A percentile compares a stretch with the other conserved stretches of the same genome.
Conservation (phyloP, 23 tunicate species). For the Corella eumyota region DNA sequence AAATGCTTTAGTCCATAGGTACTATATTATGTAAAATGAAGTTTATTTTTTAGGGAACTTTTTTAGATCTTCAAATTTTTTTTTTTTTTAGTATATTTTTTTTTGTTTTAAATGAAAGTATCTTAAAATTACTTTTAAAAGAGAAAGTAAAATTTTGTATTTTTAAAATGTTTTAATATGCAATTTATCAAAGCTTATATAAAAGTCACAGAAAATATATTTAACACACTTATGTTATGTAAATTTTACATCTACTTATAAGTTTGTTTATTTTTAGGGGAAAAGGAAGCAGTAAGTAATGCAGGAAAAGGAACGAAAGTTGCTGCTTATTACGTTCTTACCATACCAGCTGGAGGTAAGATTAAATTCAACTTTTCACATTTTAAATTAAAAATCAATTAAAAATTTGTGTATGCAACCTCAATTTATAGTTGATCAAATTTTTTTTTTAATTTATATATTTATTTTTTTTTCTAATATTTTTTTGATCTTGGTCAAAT, state of each 20-base stretch:
- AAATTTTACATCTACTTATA: too few species aligned
- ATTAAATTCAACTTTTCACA: neutral
- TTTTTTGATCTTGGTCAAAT: neutral
- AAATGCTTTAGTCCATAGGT: neutral
- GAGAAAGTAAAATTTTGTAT: too few species aligned
- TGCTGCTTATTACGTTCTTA: conserved; percentile 63
- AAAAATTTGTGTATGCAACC: too few species aligned
- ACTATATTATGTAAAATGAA: neutral
- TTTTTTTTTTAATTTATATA: neutral
- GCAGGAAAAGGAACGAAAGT: conserved; percentile 67
- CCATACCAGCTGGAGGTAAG: conserved; percentile 72
- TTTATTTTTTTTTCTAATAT: neutral
- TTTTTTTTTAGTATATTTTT: too few species aligned
- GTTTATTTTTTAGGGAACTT: neutral
- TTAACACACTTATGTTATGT: too few species aligned
- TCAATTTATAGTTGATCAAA: too few species aligned
- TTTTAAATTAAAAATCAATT: neutral
- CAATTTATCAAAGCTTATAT: too few species aligned
- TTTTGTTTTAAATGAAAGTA: too few species aligned
- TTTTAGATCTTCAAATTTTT: neutral
- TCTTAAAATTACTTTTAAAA: too few species aligned
- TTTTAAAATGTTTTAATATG: too few species aligned
- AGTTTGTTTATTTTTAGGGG: conserved; percentile 35
- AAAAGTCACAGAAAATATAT: too few species aligned
- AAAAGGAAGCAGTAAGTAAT: conserved; percentile 48